Percentiles rank a stretch among this genome's conserved stretches.
Conservation (phyloP, 2,888 invertebrate species). For the Netelia melanura region DNA sequence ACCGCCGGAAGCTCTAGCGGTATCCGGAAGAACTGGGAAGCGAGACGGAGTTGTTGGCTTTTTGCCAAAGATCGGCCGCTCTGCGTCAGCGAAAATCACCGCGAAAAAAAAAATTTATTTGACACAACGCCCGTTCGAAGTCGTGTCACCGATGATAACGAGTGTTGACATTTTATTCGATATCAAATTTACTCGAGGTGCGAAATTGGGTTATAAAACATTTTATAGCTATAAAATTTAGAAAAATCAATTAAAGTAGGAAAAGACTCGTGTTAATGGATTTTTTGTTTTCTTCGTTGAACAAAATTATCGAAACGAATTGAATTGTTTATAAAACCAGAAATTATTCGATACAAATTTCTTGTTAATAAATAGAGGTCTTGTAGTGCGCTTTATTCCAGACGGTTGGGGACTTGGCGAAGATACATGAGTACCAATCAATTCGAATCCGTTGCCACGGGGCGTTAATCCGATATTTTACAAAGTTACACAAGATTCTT, state of each 20-base stretch:
- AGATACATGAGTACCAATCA: constrained; percentile 37
- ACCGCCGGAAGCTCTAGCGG: constrained; percentile 22
- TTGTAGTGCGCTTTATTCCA: not conserved
- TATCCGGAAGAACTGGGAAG: not conserved
- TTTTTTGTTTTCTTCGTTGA: too few species aligned
- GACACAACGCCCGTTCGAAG: not conserved
- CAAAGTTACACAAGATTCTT: constrained; percentile 48
- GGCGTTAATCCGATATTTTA: constrained; percentile 53
- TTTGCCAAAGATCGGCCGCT: not conserved
- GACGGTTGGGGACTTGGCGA: constrained; percentile 5
- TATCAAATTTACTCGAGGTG: too few species aligned
- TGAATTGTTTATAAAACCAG: not conserved
- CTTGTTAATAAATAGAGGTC: not conserved
- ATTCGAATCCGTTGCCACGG: constrained; percentile 32
- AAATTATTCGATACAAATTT: not conserved
- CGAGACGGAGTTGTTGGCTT: not conserved
- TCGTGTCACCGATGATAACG: not conserved
- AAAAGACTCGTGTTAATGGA: too few species aligned
- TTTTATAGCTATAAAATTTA: too few species aligned
- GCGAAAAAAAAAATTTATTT: not conserved
- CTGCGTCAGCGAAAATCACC: not conserved
- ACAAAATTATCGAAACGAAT: too few species aligned
- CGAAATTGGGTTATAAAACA: too few species aligned
- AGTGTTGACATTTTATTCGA: too few species aligned
- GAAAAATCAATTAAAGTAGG: too few species aligned